These are phyloP conservation scores for Criorhina ranunculi DNA, from an alignment of 2,888 invertebrate genomes.

Conservation along the genomic window DNA sequence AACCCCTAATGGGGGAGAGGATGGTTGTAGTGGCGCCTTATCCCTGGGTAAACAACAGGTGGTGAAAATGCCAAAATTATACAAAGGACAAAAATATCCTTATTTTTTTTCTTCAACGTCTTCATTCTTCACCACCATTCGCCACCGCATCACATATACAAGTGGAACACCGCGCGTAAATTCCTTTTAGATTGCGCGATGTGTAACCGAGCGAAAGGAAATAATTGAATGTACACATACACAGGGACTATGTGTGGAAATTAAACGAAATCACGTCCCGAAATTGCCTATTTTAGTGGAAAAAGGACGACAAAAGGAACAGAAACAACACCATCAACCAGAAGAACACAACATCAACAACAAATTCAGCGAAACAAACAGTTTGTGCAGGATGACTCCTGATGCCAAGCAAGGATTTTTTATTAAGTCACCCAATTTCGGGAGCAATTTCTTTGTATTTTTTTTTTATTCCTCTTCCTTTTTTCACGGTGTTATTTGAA, in stretches of 20 bases:
- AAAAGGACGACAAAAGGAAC: conserved; percentile 50
- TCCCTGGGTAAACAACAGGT: conserved; percentile 71
- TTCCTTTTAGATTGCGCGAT: conserved; percentile 74
- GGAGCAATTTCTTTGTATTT: conserved; percentile 26
- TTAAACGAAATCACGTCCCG: conserved; percentile 73
- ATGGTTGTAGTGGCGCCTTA: conserved; percentile 25
- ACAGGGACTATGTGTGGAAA: conserved; percentile 61
- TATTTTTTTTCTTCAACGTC: conserved; percentile 33
- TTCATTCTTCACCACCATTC: conserved; percentile 36
- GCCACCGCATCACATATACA: conserved; percentile 40
- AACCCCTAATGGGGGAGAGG: conserved; percentile 64
- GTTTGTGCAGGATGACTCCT: conserved; percentile 65
- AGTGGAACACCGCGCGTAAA: conserved; percentile 52
- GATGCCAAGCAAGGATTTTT: conserved; percentile 38
- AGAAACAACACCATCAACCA: conserved; percentile 11
- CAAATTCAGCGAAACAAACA: conserved; percentile 47
- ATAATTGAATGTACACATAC: conserved; percentile 61
- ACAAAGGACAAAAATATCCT: conserved; percentile 55
- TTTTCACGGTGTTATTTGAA: conserved; percentile 60
- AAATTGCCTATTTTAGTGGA: conserved; percentile 73
- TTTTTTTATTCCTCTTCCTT: not conserved
- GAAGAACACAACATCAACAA: conserved; percentile 33
- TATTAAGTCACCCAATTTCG: conserved; percentile 74
- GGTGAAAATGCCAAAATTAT: conserved; percentile 74
- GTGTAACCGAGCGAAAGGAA: conserved; percentile 68